Base-by-base conservation (phyloP, 2,797 vertebrate genomes). In the Coilia nasus region DNA sequence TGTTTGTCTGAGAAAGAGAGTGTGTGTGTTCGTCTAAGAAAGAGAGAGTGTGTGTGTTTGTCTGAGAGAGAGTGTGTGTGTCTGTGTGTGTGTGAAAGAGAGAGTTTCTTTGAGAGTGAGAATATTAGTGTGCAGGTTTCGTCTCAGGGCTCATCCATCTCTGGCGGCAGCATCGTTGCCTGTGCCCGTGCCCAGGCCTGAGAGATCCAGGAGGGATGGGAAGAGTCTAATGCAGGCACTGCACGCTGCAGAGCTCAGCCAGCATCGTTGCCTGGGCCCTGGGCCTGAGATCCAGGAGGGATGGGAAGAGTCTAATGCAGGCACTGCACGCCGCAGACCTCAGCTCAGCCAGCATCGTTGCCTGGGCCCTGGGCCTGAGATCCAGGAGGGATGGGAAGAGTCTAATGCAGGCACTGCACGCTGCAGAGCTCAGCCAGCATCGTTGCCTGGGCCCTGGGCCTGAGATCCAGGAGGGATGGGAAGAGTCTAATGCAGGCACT, bases 51-150 rank as follows among this genome's bases (percentile, higher is more conserved):
- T 21, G 57, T 21, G 57, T 59, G 56, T 57, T 7, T 57, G 56
- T 57, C 9, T 57, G 57, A 11, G 57, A 11, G 57, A 6, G 57
- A 11, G 57, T 57, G 56, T 57, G 56, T 57, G 3, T 57, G 56
- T 57, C 9, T 57, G 56, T 64, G 60, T 67, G 64, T 71, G 64
- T 31, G 64, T 31, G 56, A 23, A n/a, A 28, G 67, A 17, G 31
- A 6, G 67, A 17, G 28, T 35, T 19, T 75, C 31, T 75, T 41
- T 35, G 28, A 15, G 67, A 75, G 15, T 2, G 67, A 0, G 1
- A 28, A 75, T 7, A 75, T 75, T 75, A 75, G 67, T 75, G 67
- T 75, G 67, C 67, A 75, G 14, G 31, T 28, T 31, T 75, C 15
- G 31, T 75, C 67, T 35, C 67, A 35, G 5, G 67, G 67, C 67